These are phyloP conservation scores for Vulpes vulpes DNA, from an alignment of 2,113 vertebrate species.

Conservation along the genomic window DNA sequence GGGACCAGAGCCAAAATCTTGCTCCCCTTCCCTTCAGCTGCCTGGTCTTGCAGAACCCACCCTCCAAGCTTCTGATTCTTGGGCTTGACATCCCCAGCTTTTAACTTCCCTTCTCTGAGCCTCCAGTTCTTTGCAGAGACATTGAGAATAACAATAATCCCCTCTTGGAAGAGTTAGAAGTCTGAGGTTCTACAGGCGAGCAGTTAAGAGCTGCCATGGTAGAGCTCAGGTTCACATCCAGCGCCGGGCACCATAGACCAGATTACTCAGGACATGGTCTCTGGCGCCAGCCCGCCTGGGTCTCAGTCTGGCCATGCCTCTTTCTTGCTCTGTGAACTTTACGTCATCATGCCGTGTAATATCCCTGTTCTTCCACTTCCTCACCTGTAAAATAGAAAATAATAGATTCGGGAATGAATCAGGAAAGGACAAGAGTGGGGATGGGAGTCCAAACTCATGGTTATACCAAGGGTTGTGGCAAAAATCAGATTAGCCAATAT, in stretches of 20 bases:
- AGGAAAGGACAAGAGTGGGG: not conserved
- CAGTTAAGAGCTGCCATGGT: not conserved
- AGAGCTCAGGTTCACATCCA: not conserved
- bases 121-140: not conserved
- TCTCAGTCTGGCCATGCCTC: not conserved
- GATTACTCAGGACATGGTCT: not conserved
- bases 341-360: not conserved
- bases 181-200: not conserved
- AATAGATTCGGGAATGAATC: not conserved
- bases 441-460: not conserved
- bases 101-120: not conserved
- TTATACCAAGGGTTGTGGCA: not conserved
- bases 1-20: not conserved
- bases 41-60: not conserved
- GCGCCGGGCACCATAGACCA: not conserved
- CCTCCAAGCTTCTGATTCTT: not conserved
- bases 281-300: not conserved
- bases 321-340: not conserved
- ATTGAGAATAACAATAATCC: too few species aligned
- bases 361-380: not conserved
- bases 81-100: not conserved
- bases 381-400: not conserved
- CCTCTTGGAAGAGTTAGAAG: not conserved
- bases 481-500: not conserved
- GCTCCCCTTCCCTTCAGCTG: not conserved